These are phyloP conservation scores for Sinonovacula constricta DNA, from an alignment of 1,140 invertebrate genomes.

Conservation along the genomic window DNA sequence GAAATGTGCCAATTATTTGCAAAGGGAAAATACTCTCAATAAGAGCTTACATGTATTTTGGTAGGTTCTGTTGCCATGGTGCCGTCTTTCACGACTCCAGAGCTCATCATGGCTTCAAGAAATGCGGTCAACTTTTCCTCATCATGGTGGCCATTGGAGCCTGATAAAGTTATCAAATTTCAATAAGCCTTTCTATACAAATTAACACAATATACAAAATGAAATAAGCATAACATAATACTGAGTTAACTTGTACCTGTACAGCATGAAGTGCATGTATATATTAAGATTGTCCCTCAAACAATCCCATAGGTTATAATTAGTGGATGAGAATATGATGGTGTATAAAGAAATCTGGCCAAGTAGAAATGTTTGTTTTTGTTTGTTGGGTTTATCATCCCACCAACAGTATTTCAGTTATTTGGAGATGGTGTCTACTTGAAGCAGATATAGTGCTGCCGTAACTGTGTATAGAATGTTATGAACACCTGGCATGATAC, in stretches of 20 bases:
- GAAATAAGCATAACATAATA: not conserved
- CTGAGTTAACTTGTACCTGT: no score
- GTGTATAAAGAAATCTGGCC: no score
- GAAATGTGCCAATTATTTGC: not conserved
- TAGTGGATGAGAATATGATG: no score
- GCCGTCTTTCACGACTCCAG: conserved; percentile 88
- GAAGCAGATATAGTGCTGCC: no score
- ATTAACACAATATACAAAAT: not conserved
- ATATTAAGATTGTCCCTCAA: not conserved
- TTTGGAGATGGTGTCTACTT: no score
- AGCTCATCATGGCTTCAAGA: conserved; percentile 85
- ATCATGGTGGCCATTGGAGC: conserved; percentile 89
- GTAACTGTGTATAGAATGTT: no score
- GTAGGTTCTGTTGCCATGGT: conserved; percentile 88
- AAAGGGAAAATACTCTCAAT: not conserved
- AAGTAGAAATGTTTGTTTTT: no score
- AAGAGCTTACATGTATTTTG: conserved; percentile 84
- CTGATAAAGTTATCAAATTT: not conserved
- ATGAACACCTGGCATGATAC: no score
- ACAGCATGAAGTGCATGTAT: no score
- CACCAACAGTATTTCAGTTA: no score
- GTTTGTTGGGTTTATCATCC: no score
- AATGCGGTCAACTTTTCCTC: conserved; percentile 91
- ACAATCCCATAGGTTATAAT: not conserved
- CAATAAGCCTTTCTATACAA: not conserved